Evolutionary conservation across 2,888 invertebrate genomes (phyloP), one percentile per base, ranked within the genome.

Genomic region (Choreutis nemorana): DNA sequence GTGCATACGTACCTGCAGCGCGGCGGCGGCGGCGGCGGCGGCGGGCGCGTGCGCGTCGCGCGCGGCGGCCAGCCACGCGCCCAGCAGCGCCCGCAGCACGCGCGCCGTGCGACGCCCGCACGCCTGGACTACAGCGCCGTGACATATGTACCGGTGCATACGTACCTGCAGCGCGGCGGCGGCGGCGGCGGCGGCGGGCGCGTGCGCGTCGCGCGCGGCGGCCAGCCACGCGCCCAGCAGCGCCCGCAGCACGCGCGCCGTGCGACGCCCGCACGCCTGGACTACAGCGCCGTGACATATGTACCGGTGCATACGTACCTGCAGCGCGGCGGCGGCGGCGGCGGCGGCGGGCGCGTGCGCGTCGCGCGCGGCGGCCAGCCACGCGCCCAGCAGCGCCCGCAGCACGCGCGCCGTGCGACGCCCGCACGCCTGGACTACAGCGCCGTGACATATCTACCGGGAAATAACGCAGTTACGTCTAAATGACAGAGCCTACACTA

Each of bases 81-180:
- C 33, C 37, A 32, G 23, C 31, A n/a, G n/a, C n/a, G n/a, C n/a
- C n/a, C n/a, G n/a, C n/a, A n/a, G n/a, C 22, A 24, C 23, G 43
- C 48, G 32, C 38, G 42, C 27, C 31, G 39, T 12, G 35, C 15
- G 28, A 37, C 29, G 39, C 49, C 32, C 46, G 53, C 27, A 45
- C 42, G 18, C 42, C 46, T 37, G 44, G 47, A 50, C 50, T 58
- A 37, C 50, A 51, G 41, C 63, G 63, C 65, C 77, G 97, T 29
- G 88, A 88, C 33, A 86, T 93, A 45, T 94, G 93, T 58, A 81
- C 97, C 26, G 86, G 88, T 14, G 90, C 94, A 73, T 94, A 94
- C 84, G 93, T 91, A 54, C 21, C 14, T 14, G 26, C 7, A 11
- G 5, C n/a, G 4, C 8, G 7, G 3, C 3, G 12, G 3, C 26